phyloP scores from a whole-genome alignment of 1,140 invertebrate species.

The Hyles euphorbiae region DNA sequence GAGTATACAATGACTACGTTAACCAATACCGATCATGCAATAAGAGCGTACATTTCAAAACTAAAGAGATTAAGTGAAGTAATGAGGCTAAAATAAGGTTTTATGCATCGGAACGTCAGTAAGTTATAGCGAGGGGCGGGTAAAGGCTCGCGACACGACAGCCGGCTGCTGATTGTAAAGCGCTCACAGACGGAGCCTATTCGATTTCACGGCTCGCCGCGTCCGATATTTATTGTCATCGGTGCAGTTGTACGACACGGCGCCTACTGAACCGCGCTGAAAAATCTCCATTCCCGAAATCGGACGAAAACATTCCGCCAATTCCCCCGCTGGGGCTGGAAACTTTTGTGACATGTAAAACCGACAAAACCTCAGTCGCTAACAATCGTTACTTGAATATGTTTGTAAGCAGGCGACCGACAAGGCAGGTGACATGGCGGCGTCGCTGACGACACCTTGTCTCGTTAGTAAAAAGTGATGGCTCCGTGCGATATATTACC shows the following conservation, averaged over 20 bases:
- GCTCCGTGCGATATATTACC: constrained; percentile 66
- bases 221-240: constrained; percentile 73
- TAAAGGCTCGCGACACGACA: constrained; percentile 39
- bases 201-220: constrained; percentile 73
- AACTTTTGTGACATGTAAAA: constrained; percentile 30
- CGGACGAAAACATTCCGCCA: constrained; percentile 62
- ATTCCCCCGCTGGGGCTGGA: constrained; percentile 33
- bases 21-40: too few relatives aligned
- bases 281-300: constrained; percentile 68
- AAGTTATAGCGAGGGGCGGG: constrained; percentile 44
- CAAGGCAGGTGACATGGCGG: too few relatives aligned
- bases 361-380: constrained; percentile 25
- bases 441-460: constrained; percentile 46
- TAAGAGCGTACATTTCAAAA: too few relatives aligned
- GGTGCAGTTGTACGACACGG: constrained; percentile 70
- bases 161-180: constrained; percentile 70
- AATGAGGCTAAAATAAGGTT: constrained; percentile 38
- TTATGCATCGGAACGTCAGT: constrained; percentile 55
- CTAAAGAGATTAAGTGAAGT: background rate
- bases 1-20: too few relatives aligned
- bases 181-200: constrained; percentile 73
- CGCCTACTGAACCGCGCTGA: constrained; percentile 69
- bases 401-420: constrained; percentile 35
- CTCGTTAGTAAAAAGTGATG: constrained; percentile 72
- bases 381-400: constrained; percentile 50